Evolutionary conservation across 2,888 invertebrate species (phyloP), one percentile per base, ranked within the genome.

Genomic region (Metalampra italica): DNA sequence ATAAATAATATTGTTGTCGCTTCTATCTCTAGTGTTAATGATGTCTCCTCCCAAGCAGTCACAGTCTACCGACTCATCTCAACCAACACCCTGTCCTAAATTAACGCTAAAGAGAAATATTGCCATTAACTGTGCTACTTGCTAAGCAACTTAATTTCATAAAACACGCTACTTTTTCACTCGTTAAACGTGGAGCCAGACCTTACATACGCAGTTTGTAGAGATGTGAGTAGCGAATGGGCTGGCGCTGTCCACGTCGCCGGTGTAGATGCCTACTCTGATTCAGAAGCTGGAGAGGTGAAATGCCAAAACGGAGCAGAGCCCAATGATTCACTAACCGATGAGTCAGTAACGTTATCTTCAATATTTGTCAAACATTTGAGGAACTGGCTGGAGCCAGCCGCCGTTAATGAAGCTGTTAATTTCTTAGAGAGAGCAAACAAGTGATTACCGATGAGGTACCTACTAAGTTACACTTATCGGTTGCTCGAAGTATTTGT

Each of bases 361-460:
- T 14, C 32, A 52, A 53, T 69, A 62, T 73, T 74, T 73, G 70
- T 63, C 65, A 60, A 68, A 62, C 62, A 64, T 75, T 78, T 71
- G 11, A 11, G 32, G 70, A 66, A 54, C 55, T 66, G 67, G 63
- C 51, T 64, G 55, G 52, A 56, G 52, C 51, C 53, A 54, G 45
- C 15, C 45, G 38, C 50, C 52, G 57, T 57, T 73, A 64, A 61
- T 59, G 59, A 56, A 60, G 53, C 60, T 55, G 64, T 68, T 68
- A 63, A 72, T 69, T 68, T 71, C 60, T 63, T 68, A 58, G 8
- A 62, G 8, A 62, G 52, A 50, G 57, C 64, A 82, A 84, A 83
- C 75, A 82, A 77, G 63, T 75, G 63, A 78, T 84, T 81, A 82
- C 73, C 55, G 64, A 53, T 60, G 50, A 55, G 55, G 55, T 57